Conservation (phyloP, 2,888 invertebrate genomes). For the Brenthis ino region DNA sequence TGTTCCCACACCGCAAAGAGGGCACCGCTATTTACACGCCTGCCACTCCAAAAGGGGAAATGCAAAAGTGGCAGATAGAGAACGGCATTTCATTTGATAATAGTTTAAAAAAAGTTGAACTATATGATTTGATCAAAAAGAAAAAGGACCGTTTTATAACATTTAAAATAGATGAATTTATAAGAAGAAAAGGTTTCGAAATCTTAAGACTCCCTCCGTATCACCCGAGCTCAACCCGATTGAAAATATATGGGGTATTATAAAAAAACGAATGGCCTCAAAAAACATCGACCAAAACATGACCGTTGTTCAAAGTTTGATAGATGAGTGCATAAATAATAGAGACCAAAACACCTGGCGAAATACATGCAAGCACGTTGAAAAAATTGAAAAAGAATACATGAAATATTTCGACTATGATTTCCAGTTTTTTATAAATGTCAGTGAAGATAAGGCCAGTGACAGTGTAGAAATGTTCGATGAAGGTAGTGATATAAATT, state of each 20-base stretch:
- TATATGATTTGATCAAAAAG: too few species aligned
- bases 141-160: conserved; percentile 26
- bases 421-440: conserved; percentile 20
- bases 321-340: conserved; percentile 4
- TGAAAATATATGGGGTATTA: conserved; percentile 39
- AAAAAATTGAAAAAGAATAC: conserved; percentile 30
- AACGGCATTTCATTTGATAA: conserved; percentile 31
- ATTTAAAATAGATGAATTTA: conserved; percentile 36
- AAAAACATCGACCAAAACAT: conserved; percentile 34
- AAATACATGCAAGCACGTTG: conserved; percentile 29
- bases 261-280: conserved; percentile 35
- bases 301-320: conserved; percentile 26
- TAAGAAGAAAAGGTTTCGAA: conserved; percentile 36
- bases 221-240: conserved; percentile 39
- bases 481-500: not conserved
- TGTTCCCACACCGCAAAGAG: too few species aligned
- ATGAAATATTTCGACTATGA: conserved; percentile 3
- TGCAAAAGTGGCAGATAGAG: conserved; percentile 26
- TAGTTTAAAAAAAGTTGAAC: not conserved
- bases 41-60: not conserved
- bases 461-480: conserved; percentile 5
- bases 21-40: too few species aligned
- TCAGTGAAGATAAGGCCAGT: conserved; percentile 12
- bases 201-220: conserved; percentile 34
- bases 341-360: conserved; percentile 19